Base-by-base conservation (phyloP, 2,888 invertebrate species). In the Dioctria rufipes region DNA sequence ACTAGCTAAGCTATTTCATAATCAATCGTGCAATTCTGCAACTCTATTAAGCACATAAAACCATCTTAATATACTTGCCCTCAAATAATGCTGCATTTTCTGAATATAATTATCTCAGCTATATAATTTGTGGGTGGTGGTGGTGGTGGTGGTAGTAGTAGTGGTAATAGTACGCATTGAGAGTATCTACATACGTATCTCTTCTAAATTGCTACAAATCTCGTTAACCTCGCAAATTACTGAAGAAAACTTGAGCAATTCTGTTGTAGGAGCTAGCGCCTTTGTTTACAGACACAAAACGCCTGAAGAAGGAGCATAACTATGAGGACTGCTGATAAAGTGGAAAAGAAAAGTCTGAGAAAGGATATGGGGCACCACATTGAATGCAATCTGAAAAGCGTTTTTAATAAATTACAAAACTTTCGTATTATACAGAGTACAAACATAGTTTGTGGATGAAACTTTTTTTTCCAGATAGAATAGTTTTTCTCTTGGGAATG, bases 391-490 rank as follows among this genome's bases (percentile, higher is more conserved):
- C 60, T 54, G 58, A 73, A 60, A 73, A 73, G 73, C 40, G 60
- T 73, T 60, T 73, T 73, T 73, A 73, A 73, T 73, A 73, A 73
- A 73, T 73, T 73, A 60, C 58, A 60, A 73, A 73, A 73, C n/a
- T 73, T 73, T 58, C 58, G 73, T 25, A 73, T 73, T 58, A 73
- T 25, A 25, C 25, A 25, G 25, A 25, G 25, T 25, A 25, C 25
- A 25, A 25, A 25, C 25, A 58, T 73, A 58, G 73, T 58, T 73
- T 40, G 25, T 25, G 11, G 54, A 40, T 37, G 54, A n/a, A 40
- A 54, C 43, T 71, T 71, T 71, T 69, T 71, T 71, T 46, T 1
- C 5, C 5, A 46, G 5, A 46, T 46, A 46, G 8, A 46, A 46
- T 46, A 46, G 46, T 46, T 46, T 25, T 25, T 25, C 25, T 25